Conservation (phyloP, 2,888 invertebrate species). For the Chorisops tibialis region DNA sequence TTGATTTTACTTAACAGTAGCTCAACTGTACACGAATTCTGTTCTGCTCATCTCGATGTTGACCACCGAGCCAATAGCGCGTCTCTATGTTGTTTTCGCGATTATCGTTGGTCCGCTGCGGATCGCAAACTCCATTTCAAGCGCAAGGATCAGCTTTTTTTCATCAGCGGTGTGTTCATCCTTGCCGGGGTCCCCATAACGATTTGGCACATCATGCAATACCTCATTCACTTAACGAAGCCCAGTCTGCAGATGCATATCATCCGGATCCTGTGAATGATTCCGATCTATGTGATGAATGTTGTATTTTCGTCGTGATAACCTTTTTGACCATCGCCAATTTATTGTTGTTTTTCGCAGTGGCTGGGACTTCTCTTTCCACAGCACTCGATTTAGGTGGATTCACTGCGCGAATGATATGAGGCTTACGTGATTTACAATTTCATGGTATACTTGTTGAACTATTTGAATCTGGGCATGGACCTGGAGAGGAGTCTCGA, state of each 20-base stretch:
- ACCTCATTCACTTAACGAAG: conserved; percentile 89
- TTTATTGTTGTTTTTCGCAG: conserved; percentile 36
- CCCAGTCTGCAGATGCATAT: conserved; percentile 91
- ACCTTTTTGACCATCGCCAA: not conserved
- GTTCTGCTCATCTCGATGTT: no score
- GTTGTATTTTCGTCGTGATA: conserved; percentile 56
- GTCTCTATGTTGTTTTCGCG: conserved; percentile 78
- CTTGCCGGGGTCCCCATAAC: conserved; percentile 87
- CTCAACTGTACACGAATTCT: no score
- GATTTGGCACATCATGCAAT: conserved; percentile 92
- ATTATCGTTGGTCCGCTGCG: conserved; percentile 81
- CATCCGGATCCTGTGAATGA: conserved; percentile 96
- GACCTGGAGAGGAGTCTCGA: conserved; percentile 79
- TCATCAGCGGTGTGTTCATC: conserved; percentile 89
- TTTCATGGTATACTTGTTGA: conserved; percentile 91
- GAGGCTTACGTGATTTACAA: conserved; percentile 98
- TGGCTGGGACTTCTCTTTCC: conserved; percentile 76
- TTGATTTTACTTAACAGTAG: no score
- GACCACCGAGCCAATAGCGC: no score
- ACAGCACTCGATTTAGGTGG: conserved; percentile 84
- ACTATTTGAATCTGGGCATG: conserved; percentile 83
- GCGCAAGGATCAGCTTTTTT: conserved; percentile 73
- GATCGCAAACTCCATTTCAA: conserved; percentile 76
- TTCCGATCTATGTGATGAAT: conserved; percentile 93
- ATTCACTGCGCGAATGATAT: conserved; percentile 91